Base-by-base conservation (phyloP, 2,797 vertebrate species). In the Denticeps clupeoides region DNA sequence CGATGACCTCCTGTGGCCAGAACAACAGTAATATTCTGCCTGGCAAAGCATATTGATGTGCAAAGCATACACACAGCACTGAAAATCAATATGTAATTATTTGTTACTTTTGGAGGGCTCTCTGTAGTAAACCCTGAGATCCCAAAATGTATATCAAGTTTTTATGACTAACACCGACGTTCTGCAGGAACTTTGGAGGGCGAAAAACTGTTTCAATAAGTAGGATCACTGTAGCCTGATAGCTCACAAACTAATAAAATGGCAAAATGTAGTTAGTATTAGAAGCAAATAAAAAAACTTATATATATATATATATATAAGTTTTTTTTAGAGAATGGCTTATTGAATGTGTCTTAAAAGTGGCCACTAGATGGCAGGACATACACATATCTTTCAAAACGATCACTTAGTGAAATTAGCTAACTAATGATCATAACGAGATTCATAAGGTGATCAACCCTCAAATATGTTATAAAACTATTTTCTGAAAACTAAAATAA, bases 281-380 rank as follows among this genome's bases (percentile, higher is more conserved):
- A 33, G 31, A 33, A 31, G 33, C 31, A 33, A 33, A 33, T 15
- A 7, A 37, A n/a, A 31, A 32, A 4, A 3, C 2, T 37, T 1
- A 37, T 37, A 15, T 13, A 37, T 18, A 4, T 35, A 32, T 32
- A 13, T 15, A 37, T 37, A 9, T 4, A n/a, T n/a, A n/a, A n/a
- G n/a, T n/a, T n/a, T n/a, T n/a, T n/a, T n/a, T n/a, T n/a, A n/a
- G n/a, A n/a, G n/a, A n/a, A n/a, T n/a, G n/a, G n/a, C n/a, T n/a
- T n/a, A n/a, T n/a, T n/a, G n/a, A n/a, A 11, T 32, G 7, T 5
- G 6, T 33, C 7, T 3, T 1, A n/a, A 0, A 0, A 8, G 1
- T 0, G n/a, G 37, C 64, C 82, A 77, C 62, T 49, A 78, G 80
- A 47, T 67, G 74, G 73, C 58, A 53, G 25, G 62, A 49, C 51